phyloP scores from a whole-genome alignment of 2,888 invertebrate species.

The Trisateles emortualis region DNA sequence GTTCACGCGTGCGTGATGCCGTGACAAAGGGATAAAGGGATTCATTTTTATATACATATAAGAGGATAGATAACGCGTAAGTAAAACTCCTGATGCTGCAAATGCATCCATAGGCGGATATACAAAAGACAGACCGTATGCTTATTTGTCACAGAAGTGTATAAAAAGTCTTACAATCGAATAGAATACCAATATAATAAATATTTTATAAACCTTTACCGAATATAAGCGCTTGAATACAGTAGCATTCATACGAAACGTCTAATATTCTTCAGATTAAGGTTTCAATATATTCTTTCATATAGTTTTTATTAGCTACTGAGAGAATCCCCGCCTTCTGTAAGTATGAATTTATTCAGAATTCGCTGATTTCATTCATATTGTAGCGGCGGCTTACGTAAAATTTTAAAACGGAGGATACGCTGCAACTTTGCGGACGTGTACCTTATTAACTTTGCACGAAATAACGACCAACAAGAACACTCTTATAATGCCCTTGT shows the following conservation, averaged over 20 bases:
- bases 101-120: too few species aligned
- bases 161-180: too few species aligned
- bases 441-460: slow-evolving; percentile 25
- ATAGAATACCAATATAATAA: too few species aligned
- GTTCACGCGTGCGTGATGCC: too few species aligned
- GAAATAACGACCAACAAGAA: slow-evolving; percentile 18
- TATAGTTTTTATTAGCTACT: slow-evolving; percentile 9
- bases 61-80: too few species aligned
- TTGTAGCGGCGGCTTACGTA: slow-evolving; percentile 29
- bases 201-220: too few species aligned
- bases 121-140: too few species aligned
- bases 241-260: neutral
- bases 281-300: slow-evolving; percentile 3
- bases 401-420: slow-evolving; percentile 41
- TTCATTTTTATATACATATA: too few species aligned
- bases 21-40: too few species aligned
- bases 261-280: slow-evolving; percentile 3
- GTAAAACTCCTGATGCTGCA: too few species aligned
- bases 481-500: slow-evolving; percentile 11
- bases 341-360: slow-evolving; percentile 31
- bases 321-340: neutral
- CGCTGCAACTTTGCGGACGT: slow-evolving; percentile 9
- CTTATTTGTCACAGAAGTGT: too few species aligned
- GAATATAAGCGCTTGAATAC: too few species aligned
- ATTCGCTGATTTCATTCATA: slow-evolving; percentile 40